Evolutionary conservation across 2,888 invertebrate species (phyloP), one percentile per base, ranked within the genome.

Genomic region (Heterodera filipjevi): DNA sequence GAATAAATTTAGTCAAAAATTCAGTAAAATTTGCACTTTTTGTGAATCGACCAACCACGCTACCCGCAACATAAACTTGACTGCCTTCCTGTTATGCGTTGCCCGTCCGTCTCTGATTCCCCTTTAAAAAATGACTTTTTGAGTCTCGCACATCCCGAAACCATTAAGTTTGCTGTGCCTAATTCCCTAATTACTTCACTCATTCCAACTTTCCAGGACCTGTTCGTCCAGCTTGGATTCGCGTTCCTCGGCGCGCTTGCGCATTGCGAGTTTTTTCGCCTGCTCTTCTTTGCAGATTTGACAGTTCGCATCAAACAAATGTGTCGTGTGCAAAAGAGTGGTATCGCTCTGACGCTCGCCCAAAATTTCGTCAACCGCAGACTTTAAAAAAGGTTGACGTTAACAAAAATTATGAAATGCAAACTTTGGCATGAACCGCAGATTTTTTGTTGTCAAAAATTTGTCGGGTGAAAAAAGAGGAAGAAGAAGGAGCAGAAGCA

Each of bases 261-360:
- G 59, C 27, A 27, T 27, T 27, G 59, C 59, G 5, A 27, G 27
- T 2, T 59, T 59, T 27, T 27, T n/a, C 6, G 59, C 30, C 30
- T 75, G 66, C 46, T 83, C 79, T n/a, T 74, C 70, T 12, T 75
- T 64, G 79, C 85, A 84, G 66, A 84, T 83, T 22, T 80, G 76
- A 71, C 85, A 84, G 72, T 84, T 85, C n/a, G 82, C 79, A 35
- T 85, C 85, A 78, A 79, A 85, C 68, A 84, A 81, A 78, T 85
- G 85, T 27, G 81, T 82, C 30, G 76, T 68, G 73, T 85, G 85
- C 71, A 82, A 77, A 5, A 80, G 71, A 0, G 85, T 85, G 71
- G 85, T 86, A 68, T 85, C 82, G 39, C 64, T 66, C n/a, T 70
- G 73, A 2, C 80, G 81, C 27, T 85, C 84, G n/a, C 85, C 85